These are phyloP conservation scores for Sakesphorus luctuosus DNA, from an alignment of 2,113 vertebrate species.

Conservation along the genomic window DNA sequence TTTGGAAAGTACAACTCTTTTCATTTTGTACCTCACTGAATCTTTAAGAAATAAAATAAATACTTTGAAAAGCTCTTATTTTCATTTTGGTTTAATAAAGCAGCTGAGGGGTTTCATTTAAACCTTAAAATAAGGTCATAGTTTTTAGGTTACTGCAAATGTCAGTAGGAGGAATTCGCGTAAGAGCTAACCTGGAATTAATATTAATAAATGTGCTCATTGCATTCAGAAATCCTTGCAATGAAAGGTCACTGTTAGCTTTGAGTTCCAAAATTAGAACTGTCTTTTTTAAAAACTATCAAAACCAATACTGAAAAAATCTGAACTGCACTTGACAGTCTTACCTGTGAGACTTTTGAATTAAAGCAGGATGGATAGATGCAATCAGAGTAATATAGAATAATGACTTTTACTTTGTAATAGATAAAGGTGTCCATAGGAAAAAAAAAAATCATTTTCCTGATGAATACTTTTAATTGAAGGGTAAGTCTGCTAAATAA, in stretches of 20 bases:
- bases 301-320: background rate
- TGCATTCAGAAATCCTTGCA: constrained; percentile 14
- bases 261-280: constrained; percentile 31
- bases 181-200: constrained; percentile 5
- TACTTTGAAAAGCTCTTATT: background rate
- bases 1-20: background rate
- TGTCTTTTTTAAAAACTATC: constrained; percentile 4
- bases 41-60: background rate
- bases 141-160: background rate
- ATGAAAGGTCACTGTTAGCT: constrained; percentile 26
- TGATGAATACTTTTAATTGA: background rate
- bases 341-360: background rate
- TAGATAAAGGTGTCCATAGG: background rate
- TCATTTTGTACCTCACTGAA: background rate
- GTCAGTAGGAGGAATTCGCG: background rate
- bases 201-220: constrained; percentile 29
- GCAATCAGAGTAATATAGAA: background rate
- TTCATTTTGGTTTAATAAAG: background rate
- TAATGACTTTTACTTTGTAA: background rate
- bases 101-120: background rate
- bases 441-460: background rate
- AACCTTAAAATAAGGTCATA: background rate
- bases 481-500: background rate
- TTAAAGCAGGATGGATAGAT: background rate
- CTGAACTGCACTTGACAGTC: background rate